Evolutionary conservation across 2,113 vertebrate genomes (phyloP), one percentile per base, ranked within the genome.

Genomic region (Prochilodus magdalenae): DNA sequence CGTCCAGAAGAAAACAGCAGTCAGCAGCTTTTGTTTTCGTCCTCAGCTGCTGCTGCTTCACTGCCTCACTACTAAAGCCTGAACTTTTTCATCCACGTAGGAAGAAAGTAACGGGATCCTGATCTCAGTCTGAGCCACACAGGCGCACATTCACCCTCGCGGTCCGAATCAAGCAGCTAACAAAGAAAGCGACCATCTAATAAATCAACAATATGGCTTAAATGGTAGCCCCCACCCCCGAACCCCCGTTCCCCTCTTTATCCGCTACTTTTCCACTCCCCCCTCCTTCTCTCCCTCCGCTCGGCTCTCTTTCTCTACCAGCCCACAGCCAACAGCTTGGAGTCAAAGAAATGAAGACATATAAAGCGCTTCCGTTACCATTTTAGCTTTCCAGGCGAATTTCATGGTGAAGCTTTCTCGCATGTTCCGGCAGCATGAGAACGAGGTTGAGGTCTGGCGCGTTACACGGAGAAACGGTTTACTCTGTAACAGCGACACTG

Each of bases 371-470:
- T 24, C 1, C 40, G 3, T 96, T 96, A 97, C 96, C 97, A 97
- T 97, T 94, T 97, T 97, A 96, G 92, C 94, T 95, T 93, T 96
- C 96, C 96, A 97, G 92, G 95, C 95, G 93, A 97, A 95, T 94
- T 95, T 96, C 97, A 97, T 98, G 90, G 94, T 96, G 92, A 94
- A 91, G 67, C 90, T 86, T 92, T 94, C 93, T 91, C 89, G 91
- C 94, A 90, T 94, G 87, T 77, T 93, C 90, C 87, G 87, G 86
- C 92, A 84, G 91, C 94, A 95, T 96, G 89, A 85, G 92, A 92
- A 84, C 88, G 74, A 29, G 73, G 75, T 44, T 63, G 71, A 69
- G 86, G 82, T 89, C 90, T 90, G 30, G 44, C 12, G n/a, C 77
- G 77, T 75, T 78, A 80, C 73, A n/a, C 40, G 24, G 75, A 53